Evolutionary conservation across 2,113 vertebrate genomes (phyloP), one percentile per base, ranked within the genome.

Genomic region (Sakesphorus luctuosus): DNA sequence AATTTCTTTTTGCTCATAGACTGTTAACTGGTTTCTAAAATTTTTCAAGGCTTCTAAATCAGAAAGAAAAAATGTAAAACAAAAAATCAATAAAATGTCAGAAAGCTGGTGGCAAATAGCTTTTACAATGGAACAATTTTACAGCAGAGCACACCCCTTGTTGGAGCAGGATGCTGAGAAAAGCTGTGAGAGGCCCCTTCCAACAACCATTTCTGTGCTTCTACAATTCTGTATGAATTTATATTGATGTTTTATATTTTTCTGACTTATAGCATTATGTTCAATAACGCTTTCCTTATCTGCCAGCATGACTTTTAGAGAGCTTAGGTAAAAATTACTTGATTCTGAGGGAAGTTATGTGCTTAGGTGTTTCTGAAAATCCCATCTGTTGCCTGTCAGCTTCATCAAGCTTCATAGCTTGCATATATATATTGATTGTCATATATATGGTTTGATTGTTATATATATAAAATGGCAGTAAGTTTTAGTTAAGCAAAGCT

Each of bases 1-100:
- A 95, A 99, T 98, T 94, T 99, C 99, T 91, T 98, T 98, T 97
- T 98, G 98, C 87, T 99, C 99, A 81, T 98, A 99, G 76, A 98
- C 97, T 18, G 98, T 98, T 97, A 99, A 97, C 31, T 98, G 97
- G 50, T 98, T 98, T 97, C 98, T 98, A 97, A 99, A 99, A 97
- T 98, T 97, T 97, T 98, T 99, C 81, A 99, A 96, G 33, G 99
- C 99, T 97, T 99, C 99, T 99, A 98, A 91, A 96, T 96, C 73
- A 84, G 91, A 96, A 97, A 93, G 15, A 26, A 85, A 94, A 46
- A 94, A 92, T 20, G n/a, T 68, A 76, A 79, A 81, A 50, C 8
- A 28, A 89, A 94, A 53, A 80, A 69, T 90, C 72, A 84, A 80
- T 74, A 86, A 73, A 44, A 61, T 24, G n/a, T 55, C 35, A 71